Evolutionary conservation across 1,140 invertebrate species (phyloP), one percentile per base, ranked within the genome.

Genomic region (Trachymyrmex cornetzi): DNA sequence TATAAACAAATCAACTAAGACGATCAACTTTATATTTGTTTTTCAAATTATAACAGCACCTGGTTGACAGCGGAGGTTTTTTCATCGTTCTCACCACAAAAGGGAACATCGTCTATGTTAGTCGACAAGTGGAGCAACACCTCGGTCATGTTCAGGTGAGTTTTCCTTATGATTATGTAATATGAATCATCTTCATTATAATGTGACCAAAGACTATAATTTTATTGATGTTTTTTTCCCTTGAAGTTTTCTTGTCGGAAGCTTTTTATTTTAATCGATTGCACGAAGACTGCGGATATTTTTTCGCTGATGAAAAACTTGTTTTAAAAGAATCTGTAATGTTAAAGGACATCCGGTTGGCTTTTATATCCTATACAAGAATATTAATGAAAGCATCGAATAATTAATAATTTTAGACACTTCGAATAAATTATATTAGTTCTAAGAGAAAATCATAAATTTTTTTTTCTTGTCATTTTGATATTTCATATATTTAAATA

Each of bases 101-200:
- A 84, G 98, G 98, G 0, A 97, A 98, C 92, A 97, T 99, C 75
- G 96, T 99, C n/a, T 98, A 98, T 90, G 97, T 99, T 9, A 98
- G 98, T 24, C 96, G 97, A 64, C 98, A 97, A 86, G 97, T 99
- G 4, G 97, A 98, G 89, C 96, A 97, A 88, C 96, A 98, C 85
- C 95, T 99, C 67, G 98, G 98, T 63, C 98, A 98, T 94, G 96
- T 97, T 74, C 98, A 98, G 96, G 98, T 98, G 96, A 96, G 86
- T 86, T 22, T 34, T 50, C 3, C 5, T 69, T 4, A 27, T 50
- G 5, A 16, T 69, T 19, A 77, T 11, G 12, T 6, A 6, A 30
- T 44, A 44, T 30, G 9, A 77, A 27, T 59, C 5, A 44, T 61
- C 16, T 14, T 14, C 4, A 38, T 77, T 24, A 44, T 44, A 61